Evolutionary conservation across 2,113 vertebrate genomes (phyloP).

Genomic region (Equus quagga): DNA sequence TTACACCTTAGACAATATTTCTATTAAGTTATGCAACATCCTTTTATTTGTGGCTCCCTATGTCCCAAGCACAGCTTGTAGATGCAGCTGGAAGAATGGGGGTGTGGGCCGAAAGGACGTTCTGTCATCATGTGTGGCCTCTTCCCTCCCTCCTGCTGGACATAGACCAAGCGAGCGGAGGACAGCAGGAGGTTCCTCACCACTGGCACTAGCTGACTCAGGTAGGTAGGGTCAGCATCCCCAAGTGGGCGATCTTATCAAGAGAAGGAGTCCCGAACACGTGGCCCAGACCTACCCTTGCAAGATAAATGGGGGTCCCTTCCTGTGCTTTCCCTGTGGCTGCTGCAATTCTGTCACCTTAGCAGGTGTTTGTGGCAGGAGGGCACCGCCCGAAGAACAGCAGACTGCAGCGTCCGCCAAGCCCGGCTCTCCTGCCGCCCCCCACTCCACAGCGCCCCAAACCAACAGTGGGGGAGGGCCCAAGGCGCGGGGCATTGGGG

Average conservation of each 20-base stretch:
- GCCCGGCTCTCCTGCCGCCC: neutral
- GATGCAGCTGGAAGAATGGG: neutral
- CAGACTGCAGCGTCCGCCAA: neutral
- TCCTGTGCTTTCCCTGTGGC: neutral
- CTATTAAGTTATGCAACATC: neutral
- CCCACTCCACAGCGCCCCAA: neutral
- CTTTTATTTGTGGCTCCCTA: neutral
- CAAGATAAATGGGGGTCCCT: neutral
- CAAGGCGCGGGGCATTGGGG: too few species aligned
- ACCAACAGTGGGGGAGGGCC: neutral
- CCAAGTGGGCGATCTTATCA: neutral
- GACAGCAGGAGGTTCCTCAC: neutral
- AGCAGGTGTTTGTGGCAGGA: neutral
- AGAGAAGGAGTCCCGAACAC: neutral
- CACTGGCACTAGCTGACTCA: neutral
- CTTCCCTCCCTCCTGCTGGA: neutral
- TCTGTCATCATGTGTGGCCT: neutral
- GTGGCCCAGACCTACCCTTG: neutral
- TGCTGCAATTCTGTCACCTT: neutral
- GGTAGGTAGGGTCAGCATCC: neutral
- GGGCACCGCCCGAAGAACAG: neutral
- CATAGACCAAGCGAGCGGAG: neutral
- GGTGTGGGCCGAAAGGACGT: neutral
- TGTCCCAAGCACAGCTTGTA: neutral
- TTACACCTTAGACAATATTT: neutral